Conservation (phyloP, 2,888 invertebrate genomes). For the Arrhopalites spinosus region DNA sequence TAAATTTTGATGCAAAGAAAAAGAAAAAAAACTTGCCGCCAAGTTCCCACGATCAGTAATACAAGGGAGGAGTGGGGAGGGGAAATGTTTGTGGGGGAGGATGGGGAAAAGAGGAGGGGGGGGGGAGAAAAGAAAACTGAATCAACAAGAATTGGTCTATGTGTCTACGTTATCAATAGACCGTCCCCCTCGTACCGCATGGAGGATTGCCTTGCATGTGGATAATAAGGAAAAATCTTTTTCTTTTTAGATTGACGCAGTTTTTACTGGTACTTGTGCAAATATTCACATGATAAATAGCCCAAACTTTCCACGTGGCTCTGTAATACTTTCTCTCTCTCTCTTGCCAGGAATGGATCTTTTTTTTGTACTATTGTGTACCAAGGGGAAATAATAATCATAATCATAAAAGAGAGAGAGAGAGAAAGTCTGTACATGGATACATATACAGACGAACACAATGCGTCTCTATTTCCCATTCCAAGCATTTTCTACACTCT, state of each 20-base stretch:
- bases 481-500: no score
- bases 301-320: slow-evolving; percentile 7
- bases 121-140: not conserved
- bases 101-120: not conserved
- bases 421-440: no score
- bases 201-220: no score
- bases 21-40: not conserved
- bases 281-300: slow-evolving; percentile 1
- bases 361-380: not conserved
- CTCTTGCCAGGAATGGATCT: not conserved
- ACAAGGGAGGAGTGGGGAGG: not conserved
- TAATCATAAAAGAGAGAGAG: not conserved
- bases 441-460: no score
- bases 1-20: not conserved
- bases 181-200: not conserved
- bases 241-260: no score
- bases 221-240: no score
- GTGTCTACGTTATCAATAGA: not conserved
- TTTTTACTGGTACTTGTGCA: no score
- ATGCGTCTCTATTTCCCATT: no score
- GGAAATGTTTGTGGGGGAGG: no score
- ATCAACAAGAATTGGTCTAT: not conserved
- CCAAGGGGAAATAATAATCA: not conserved
- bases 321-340: not conserved
- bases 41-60: slow-evolving; percentile 4